Base-by-base conservation (phyloP, 2,113 vertebrate species). In the Coptodon rendalli region DNA sequence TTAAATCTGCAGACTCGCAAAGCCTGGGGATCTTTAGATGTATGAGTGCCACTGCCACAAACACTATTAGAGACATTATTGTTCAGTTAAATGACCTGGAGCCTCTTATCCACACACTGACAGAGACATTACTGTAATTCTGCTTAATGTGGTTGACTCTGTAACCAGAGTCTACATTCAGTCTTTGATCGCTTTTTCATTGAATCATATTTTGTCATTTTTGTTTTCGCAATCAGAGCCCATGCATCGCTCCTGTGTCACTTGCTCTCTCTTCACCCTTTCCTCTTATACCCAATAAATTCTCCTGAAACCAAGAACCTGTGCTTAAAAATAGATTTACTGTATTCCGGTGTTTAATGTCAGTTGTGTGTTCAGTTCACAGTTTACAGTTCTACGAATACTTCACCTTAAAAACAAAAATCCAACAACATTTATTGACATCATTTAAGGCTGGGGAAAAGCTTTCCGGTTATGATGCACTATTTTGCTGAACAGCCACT, bases 1-100 rank as follows among this genome's bases (percentile, higher is more conserved):
- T 29, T 10, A 24, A 38, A 38, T 66, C 34, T 66, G 61, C 61
- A 66, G 61, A 66, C 61, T 36, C 31, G 4, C 45, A 79, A 38
- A 22, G 14, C 5, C 56, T 87, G 76, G 89, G 94, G 95, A 81
- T 4, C 84, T 95, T 84, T 98, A 98, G 93, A 98, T 98, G 97
- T 97, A 97, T 83, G 80, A 97, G 66, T 98, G 97, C 94, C 98
- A 98, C 96, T 98, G 97, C 94, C 98, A 98, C 96, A 95, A 88
- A 43, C 96, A 98, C 8, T 97, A 97, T 90, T 97, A 98, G 2
- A 97, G 97, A 10, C 97, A 97, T 94, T 96, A 98, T 97, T 97
- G 89, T 97, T 98, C 8, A 93, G 98, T 84, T 96, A 96, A 89
- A 95, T 0, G 95, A 97, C 17, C 97, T 97, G 0, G 97, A 98